Conservation (phyloP, 2,888 invertebrate species). For the Hybos culiciformis region DNA sequence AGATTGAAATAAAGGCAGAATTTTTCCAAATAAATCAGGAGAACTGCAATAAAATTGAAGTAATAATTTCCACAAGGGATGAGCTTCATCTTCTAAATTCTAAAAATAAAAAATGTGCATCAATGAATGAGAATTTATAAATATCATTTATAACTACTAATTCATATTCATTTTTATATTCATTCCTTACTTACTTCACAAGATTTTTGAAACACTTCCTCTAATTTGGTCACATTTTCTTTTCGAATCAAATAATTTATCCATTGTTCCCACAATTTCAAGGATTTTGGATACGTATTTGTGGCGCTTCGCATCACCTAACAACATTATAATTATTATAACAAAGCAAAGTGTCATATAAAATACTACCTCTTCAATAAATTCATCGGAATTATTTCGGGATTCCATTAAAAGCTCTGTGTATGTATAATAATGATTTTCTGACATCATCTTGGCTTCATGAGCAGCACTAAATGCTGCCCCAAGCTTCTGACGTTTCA, state of each 20-base stretch:
- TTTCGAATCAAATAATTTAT: constrained; percentile 36
- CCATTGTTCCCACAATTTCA: constrained; percentile 40
- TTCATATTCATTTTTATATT: too few species aligned
- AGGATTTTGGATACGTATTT: constrained; percentile 34
- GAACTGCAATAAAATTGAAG: constrained; percentile 25
- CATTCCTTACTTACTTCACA: constrained; percentile 19
- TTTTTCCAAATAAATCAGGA: constrained; percentile 18
- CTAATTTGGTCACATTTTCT: constrained; percentile 33
- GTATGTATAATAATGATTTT: constrained; percentile 39
- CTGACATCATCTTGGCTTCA: constrained; percentile 35
- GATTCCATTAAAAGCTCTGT: constrained; percentile 25
- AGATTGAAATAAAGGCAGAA: constrained; percentile 23
- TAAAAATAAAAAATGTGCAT: too few species aligned
- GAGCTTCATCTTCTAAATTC: constrained; percentile 13
- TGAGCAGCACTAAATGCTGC: constrained; percentile 39
- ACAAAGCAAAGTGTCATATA: too few species aligned
- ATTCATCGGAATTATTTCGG: too few species aligned
- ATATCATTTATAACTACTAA: too few species aligned
- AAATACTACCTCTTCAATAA: constrained; percentile 13
- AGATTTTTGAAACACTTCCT: constrained; percentile 34
- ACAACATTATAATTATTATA: background rate
- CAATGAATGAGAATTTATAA: too few species aligned
- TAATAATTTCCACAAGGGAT: constrained; percentile 24
- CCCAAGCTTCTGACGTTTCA: constrained; percentile 39
- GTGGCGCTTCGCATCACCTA: constrained; percentile 28